Evolutionary conservation across 2,888 invertebrate genomes (phyloP).

Genomic region (Lasioglossum morio): DNA sequence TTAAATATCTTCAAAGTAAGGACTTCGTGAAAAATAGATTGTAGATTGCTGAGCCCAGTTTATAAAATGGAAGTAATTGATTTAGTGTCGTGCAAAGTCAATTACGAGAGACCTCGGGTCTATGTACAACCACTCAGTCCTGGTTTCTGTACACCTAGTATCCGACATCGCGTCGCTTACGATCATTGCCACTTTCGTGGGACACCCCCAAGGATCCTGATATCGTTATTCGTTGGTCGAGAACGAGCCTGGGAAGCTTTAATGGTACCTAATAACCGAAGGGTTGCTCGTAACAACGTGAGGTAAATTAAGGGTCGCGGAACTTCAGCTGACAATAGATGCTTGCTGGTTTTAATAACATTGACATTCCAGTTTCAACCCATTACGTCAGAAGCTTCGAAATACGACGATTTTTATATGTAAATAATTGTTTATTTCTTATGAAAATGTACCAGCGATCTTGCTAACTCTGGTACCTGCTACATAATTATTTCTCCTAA

Average conservation of each 20-base stretch:
- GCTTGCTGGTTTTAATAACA: conserved; percentile 20
- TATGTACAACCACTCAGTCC: conserved; percentile 7
- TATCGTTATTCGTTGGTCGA: conserved; percentile 38
- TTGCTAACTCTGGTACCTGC: too few relatives aligned
- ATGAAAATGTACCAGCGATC: too few relatives aligned
- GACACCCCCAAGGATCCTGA: conserved; percentile 37
- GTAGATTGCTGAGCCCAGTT: neutral
- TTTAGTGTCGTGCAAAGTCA: conserved; percentile 9
- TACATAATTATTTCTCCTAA: too few relatives aligned
- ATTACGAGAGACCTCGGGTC: neutral
- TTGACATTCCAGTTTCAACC: neutral
- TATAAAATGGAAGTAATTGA: neutral
- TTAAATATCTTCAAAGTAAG: neutral
- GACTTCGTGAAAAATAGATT: neutral
- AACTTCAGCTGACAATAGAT: conserved; percentile 5
- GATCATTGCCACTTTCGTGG: conserved; percentile 42
- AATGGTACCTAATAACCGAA: conserved; percentile 49
- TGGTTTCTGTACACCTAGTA: conserved; percentile 32
- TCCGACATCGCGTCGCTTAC: conserved; percentile 29
- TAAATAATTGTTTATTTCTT: neutral
- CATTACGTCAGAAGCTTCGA: neutral
- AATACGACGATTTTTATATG: neutral
- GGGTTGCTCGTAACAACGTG: neutral
- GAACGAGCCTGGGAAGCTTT: conserved; percentile 28
- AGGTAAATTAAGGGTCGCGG: conserved; percentile 35